Evolutionary conservation across 1,140 invertebrate species (phyloP), one percentile per base, ranked within the genome.

Genomic region (Drosophila auraria): DNA sequence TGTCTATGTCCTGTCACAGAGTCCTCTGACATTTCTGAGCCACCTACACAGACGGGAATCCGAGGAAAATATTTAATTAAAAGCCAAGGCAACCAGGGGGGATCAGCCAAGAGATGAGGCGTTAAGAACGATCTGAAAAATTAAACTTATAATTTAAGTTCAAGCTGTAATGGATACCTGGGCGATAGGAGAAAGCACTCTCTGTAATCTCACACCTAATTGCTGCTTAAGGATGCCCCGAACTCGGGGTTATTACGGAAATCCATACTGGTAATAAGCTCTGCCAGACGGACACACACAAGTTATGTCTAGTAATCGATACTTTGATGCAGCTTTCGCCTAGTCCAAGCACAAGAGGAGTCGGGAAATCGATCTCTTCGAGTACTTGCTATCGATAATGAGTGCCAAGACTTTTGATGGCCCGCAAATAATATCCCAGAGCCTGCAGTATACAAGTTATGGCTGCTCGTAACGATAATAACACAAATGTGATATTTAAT

Each of bases 1-100:
- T 71, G 65, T 73, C 70, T 33, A 72, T 73, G 70, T 73, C 66
- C 70, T 73, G 66, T 64, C 72, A 75, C 50, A 50, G 49, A 42
- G 63, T 53, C 17, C 27, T 30, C 45, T 50, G 68, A 73, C 69
- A 71, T 49, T 23, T 44, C 33, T 73, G 54, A 73, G 65, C 68
- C 50, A 66, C 58, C 63, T 65, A 15, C 20, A 20, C 44, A n/a
- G 30, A 20, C 36, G 20, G 38, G 25, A 60, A 27, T 59, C 27
- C 66, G 20, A 14, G 68, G 23, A 47, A 73, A 60, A 44, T 74
- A 73, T 74, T 74, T 73, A 74, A 74, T 74, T 74, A 74, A 73
- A 73, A 61, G 71, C 47, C 30, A 61, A 51, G 47, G 56, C 36
- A 44, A 54, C 20, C 66, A n/a, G 20, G 15, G 9, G 38, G 63